Percentiles rank a stretch among this genome's conserved stretches.
These are phyloP conservation scores for Umimayanthus chanpuru DNA, from an alignment of 92 coral and sea anemone genomes.

Conservation along the genomic window DNA sequence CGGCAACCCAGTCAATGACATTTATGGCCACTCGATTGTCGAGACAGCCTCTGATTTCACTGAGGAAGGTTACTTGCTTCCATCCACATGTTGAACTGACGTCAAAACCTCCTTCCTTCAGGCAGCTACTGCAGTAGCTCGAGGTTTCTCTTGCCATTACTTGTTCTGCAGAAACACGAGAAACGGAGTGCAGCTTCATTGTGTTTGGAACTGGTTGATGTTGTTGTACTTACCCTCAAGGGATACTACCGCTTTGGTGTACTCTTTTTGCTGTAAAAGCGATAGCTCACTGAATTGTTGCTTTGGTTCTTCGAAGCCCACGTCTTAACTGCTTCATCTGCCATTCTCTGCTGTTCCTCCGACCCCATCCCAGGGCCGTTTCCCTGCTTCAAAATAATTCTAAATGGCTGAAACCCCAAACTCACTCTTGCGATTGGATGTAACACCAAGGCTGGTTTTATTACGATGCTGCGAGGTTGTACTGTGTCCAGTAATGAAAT, in stretches of 20 bases:
- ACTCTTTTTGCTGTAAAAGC: not conserved
- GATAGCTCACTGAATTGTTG: not conserved
- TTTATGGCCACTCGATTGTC: not conserved
- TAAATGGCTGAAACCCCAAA: slow-evolving; percentile 49
- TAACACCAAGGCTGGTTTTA: slow-evolving; percentile 52
- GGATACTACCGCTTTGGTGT: not conserved
- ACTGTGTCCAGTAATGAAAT: slow-evolving; percentile 56
- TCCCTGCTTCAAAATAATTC: slow-evolving; percentile 67
- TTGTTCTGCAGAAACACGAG: not conserved
- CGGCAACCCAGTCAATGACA: slow-evolving; percentile 28
- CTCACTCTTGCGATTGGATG: slow-evolving; percentile 22
- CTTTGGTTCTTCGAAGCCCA: not conserved
- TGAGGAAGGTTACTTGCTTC: not conserved
- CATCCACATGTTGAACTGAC: not conserved
- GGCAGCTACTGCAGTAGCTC: not conserved
- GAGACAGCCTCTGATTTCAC: not conserved
- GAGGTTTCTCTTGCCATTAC: not conserved
- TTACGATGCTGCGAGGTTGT: slow-evolving; percentile 65
- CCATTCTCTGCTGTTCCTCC: slow-evolving; percentile 58
- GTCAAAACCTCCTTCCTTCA: not conserved
- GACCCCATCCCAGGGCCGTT: slow-evolving; percentile 57
- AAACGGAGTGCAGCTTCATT: not conserved
- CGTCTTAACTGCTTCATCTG: slow-evolving; percentile 52
- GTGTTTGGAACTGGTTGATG: not conserved
- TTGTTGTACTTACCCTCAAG: not conserved